phyloP scores from a whole-genome alignment of 2,797 vertebrate species.

The Melopsittacus undulatus region DNA sequence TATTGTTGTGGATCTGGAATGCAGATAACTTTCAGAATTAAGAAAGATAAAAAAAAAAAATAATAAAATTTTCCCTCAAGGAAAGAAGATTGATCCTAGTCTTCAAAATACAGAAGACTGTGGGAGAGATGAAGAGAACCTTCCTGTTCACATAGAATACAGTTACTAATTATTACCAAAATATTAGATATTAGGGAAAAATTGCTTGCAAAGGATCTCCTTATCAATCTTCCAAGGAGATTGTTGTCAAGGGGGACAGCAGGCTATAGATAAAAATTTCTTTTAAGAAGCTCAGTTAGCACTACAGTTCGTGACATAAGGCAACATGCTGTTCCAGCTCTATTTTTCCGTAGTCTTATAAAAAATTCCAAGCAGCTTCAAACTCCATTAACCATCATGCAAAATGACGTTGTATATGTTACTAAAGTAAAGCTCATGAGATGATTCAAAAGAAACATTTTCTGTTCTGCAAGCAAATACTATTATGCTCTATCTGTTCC shows the following conservation, averaged over 20 bases:
- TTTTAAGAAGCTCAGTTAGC: neutral
- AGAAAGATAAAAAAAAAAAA: neutral
- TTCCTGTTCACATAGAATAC: neutral
- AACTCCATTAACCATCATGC: neutral
- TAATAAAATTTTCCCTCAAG: neutral
- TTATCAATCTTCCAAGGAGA: neutral
- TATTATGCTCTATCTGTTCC: neutral
- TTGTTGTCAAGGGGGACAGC: neutral
- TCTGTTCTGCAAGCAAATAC: neutral
- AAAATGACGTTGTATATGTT: neutral
- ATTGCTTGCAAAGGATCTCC: neutral
- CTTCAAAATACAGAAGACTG: neutral
- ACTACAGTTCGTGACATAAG: neutral
- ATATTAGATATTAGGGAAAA: neutral
- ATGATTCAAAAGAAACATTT: neutral
- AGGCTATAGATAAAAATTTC: neutral
- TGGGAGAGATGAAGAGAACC: neutral
- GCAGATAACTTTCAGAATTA: neutral
- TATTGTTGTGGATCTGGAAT: neutral
- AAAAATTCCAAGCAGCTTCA: neutral
- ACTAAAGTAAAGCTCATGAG: neutral
- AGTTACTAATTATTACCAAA: neutral
- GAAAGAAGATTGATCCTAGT: neutral
- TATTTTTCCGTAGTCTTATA: neutral
- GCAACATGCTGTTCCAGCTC: neutral